A percentile compares a stretch with the other conserved stretches of the same genome.
These are phyloP conservation scores for Conus canariensis DNA, from an alignment of 2,888 invertebrate species.

Conservation along the genomic window DNA sequence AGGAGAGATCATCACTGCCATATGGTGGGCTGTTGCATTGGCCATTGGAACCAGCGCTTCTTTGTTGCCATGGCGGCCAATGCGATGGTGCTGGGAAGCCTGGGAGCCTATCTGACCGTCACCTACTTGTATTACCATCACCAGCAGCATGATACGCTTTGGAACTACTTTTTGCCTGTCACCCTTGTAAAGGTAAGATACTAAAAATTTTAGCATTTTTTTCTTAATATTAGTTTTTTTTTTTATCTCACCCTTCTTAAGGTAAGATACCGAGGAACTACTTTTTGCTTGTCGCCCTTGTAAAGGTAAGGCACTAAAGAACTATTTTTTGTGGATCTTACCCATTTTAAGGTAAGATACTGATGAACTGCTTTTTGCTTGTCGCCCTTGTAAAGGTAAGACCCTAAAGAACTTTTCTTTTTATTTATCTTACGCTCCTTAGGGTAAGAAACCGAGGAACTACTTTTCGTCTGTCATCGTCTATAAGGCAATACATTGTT, in stretches of 20 bases:
- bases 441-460: too few species aligned
- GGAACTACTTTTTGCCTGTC: constrained; percentile 58
- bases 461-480: too few species aligned
- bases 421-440: too few species aligned
- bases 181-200: constrained; percentile 49
- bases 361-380: constrained; percentile 56
- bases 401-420: too few species aligned
- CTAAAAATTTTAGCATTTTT: too few species aligned
- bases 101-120: constrained; percentile 56
- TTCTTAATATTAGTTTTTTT: too few species aligned
- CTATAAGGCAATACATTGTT: too few species aligned
- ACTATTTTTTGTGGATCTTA: too few species aligned
- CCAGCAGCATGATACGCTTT: constrained; percentile 53
- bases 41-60: constrained; percentile 70
- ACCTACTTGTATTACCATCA: constrained; percentile 55
- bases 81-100: constrained; percentile 41
- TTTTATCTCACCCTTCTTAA: background rate
- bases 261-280: constrained; percentile 45
- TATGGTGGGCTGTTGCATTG: constrained; percentile 68
- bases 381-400: constrained; percentile 51
- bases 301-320: constrained; percentile 24
- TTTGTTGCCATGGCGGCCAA: constrained; percentile 59
- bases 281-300: constrained; percentile 57
- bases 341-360: background rate
- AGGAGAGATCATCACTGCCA: constrained; percentile 75